Conservation (phyloP, 2,888 invertebrate genomes). For the Reticulitermes lucifugus region DNA sequence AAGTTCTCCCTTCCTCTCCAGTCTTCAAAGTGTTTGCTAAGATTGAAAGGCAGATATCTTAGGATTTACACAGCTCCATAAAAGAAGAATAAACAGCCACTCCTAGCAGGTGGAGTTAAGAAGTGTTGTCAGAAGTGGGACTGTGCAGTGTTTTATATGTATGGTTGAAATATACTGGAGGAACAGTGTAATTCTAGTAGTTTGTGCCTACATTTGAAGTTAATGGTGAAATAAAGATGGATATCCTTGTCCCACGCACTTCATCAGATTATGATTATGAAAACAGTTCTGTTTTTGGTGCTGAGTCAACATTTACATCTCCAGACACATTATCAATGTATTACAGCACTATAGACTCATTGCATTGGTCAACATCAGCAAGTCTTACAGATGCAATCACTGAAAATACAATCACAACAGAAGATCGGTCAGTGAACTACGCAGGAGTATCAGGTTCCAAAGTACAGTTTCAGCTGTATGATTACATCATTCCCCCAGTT, state of each 20-base stretch:
- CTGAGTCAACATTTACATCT: not conserved
- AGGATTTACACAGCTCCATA: too few species aligned
- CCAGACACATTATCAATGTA: not conserved
- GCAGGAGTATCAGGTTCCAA: conserved; percentile 31
- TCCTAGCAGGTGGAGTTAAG: too few species aligned
- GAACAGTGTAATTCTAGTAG: not conserved
- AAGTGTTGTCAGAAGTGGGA: too few species aligned
- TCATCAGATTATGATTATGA: not conserved
- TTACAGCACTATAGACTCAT: not conserved
- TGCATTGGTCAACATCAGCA: not conserved
- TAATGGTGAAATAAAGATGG: too few species aligned
- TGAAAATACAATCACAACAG: not conserved
- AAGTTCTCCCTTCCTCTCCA: too few species aligned
- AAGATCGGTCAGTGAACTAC: conserved; percentile 18
- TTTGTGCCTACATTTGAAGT: not conserved
- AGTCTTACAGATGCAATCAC: not conserved
- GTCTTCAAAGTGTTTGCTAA: too few species aligned
- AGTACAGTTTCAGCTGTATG: conserved; percentile 41
- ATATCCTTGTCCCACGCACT: too few species aligned
- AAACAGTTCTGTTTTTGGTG: not conserved
- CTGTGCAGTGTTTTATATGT: too few species aligned
- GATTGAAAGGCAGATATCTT: too few species aligned
- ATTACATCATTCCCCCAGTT: conserved; percentile 43
- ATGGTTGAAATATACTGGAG: too few species aligned
- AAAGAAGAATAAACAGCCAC: too few species aligned